A percentile compares a stretch with the other conserved stretches of the same genome.
Evolutionary conservation across 2,113 vertebrate genomes (phyloP).

Genomic region (Silurus glanis): DNA sequence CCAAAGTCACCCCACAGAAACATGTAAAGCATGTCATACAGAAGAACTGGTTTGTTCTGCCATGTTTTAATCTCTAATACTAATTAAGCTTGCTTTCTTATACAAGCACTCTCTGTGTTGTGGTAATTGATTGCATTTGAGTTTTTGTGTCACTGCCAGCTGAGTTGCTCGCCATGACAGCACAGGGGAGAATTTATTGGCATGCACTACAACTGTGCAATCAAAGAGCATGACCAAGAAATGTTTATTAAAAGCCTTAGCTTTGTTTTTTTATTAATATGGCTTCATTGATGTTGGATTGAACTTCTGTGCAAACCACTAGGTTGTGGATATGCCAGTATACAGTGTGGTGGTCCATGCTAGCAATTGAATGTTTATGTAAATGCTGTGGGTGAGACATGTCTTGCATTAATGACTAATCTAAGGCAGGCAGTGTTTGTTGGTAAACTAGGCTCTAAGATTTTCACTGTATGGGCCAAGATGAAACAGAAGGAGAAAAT

Average conservation of each 20-base stretch:
- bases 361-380: not conserved
- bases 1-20: not conserved
- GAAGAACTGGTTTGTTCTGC: conserved; percentile 4
- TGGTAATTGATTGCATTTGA: conserved; percentile 33
- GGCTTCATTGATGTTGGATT: not conserved
- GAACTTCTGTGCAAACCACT: not conserved
- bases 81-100: conserved; percentile 36
- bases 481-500: not conserved
- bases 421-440: not conserved
- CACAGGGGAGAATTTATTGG: conserved; percentile 15
- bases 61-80: conserved; percentile 23
- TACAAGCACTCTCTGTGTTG: conserved; percentile 24
- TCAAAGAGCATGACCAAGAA: conserved; percentile 2
- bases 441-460: not conserved
- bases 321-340: not conserved
- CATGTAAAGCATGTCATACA: conserved; percentile 4
- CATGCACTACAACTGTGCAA: conserved; percentile 22
- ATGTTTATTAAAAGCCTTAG: not conserved
- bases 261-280: not conserved
- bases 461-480: not conserved
- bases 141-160: conserved; percentile 15
- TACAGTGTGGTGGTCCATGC: not conserved
- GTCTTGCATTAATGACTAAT: conserved; percentile 7
- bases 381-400: not conserved
- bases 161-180: conserved; percentile 21